A percentile compares a stretch with the other conserved stretches of the same genome.
These are phyloP conservation scores for Craterocephalus amniculus DNA, from an alignment of 2,797 vertebrate genomes.

Conservation along the genomic window DNA sequence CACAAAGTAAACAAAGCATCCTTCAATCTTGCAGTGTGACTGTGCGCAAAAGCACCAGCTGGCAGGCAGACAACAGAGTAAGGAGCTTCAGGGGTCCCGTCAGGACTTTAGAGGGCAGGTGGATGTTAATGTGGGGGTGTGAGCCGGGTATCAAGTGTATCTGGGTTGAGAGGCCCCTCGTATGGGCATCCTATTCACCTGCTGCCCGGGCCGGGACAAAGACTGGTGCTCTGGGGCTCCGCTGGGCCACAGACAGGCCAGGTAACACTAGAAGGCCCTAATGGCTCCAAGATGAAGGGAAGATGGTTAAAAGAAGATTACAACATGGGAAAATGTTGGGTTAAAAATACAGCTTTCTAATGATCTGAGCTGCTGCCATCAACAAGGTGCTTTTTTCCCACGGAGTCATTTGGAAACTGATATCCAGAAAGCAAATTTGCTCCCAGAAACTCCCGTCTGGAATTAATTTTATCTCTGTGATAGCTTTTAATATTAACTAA, in stretches of 20 bases:
- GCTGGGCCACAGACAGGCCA: constrained; percentile 56
- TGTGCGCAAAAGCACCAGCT: constrained; percentile 54
- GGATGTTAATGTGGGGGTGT: constrained; percentile 48
- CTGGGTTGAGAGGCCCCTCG: constrained; percentile 69
- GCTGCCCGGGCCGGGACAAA: constrained; percentile 64
- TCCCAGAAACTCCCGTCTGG: not conserved
- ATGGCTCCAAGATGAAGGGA: constrained; percentile 69
- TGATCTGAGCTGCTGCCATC: constrained; percentile 18
- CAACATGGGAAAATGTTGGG: constrained; percentile 60
- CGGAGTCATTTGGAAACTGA: not conserved
- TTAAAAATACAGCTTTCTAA: constrained; percentile 46
- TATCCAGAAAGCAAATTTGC: not conserved
- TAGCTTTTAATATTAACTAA: not conserved
- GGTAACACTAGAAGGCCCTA: constrained; percentile 76
- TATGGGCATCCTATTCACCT: constrained; percentile 73
- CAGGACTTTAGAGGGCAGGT: constrained; percentile 39
- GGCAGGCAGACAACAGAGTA: constrained; percentile 51
- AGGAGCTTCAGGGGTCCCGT: constrained; percentile 51
- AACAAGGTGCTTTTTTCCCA: constrained; percentile 33
- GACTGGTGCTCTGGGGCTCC: constrained; percentile 59
- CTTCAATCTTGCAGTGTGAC: constrained; percentile 61
- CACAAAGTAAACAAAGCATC: constrained; percentile 67
- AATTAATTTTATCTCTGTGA: not conserved
- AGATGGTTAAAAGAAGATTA: constrained; percentile 66
- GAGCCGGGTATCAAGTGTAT: constrained; percentile 74